These are phyloP conservation scores for Exocentrus adspersus DNA, from an alignment of 2,888 invertebrate genomes.

Conservation along the genomic window DNA sequence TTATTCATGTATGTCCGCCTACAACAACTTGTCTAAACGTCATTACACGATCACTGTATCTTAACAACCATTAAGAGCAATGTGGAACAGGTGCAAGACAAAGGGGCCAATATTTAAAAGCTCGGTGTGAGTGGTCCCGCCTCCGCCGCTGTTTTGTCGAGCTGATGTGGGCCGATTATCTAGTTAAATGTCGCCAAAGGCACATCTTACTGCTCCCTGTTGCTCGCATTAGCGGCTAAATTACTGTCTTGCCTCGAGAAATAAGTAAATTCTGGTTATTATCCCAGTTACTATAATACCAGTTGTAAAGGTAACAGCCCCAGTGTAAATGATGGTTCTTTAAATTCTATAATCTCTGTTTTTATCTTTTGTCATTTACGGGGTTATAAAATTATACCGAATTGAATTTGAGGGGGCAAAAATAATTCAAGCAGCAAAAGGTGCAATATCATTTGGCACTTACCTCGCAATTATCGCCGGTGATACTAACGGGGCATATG, in stretches of 20 bases:
- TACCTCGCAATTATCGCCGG: slow-evolving; percentile 89
- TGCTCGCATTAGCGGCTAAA: slow-evolving; percentile 51
- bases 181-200: slow-evolving; percentile 54
- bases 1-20: slow-evolving; percentile 47
- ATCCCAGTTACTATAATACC: slow-evolving; percentile 53
- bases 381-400: too few species aligned
- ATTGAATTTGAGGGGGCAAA: too few species aligned
- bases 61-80: slow-evolving; percentile 25
- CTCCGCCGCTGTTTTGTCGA: slow-evolving; percentile 31
- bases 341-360: too few species aligned
- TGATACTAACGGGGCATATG: slow-evolving; percentile 90
- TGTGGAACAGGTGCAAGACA: slow-evolving; percentile 31
- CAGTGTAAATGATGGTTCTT: slow-evolving; percentile 30
- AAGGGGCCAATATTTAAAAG: slow-evolving; percentile 16
- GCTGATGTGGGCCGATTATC: slow-evolving; percentile 46
- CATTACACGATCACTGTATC: slow-evolving; percentile 33
- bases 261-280: slow-evolving; percentile 53
- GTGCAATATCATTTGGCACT: slow-evolving; percentile 36
- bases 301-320: slow-evolving; percentile 36
- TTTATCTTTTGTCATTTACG: too few species aligned
- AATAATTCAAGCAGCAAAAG: too few species aligned
- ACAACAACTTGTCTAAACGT: slow-evolving; percentile 40
- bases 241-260: slow-evolving; percentile 53
- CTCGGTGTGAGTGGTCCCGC: slow-evolving; percentile 23
- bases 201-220: slow-evolving; percentile 45